These are phyloP conservation scores for Lycopodina hypogea DNA, from an alignment of 37 sponge, comb jelly and placozoan species.

Conservation along the genomic window DNA sequence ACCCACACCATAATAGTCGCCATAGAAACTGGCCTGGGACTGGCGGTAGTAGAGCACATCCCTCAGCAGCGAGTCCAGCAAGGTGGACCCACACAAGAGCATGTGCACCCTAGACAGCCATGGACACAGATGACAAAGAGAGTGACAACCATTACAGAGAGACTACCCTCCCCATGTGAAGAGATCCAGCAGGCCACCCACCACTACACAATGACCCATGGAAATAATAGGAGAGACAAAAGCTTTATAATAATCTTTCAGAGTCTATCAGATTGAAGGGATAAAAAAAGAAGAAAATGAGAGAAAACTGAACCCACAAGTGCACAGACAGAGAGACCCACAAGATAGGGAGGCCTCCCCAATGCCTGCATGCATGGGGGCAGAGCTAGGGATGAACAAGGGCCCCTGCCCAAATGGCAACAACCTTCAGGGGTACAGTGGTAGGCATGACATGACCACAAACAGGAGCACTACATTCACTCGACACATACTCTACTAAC, in stretches of 20 bases:
- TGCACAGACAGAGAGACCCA: too few relatives aligned
- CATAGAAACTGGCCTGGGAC: conserved; percentile 13
- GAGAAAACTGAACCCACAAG: too few relatives aligned
- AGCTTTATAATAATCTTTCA: not conserved
- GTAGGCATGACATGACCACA: too few relatives aligned
- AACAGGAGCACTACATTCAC: too few relatives aligned
- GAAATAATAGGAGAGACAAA: not conserved
- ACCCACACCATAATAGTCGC: not conserved
- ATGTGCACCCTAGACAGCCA: conserved; percentile 6
- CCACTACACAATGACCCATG: not conserved
- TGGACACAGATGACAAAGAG: not conserved
- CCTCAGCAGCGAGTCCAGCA: conserved; percentile 30
- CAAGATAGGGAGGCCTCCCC: too few relatives aligned
- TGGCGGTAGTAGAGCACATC: conserved; percentile 44
- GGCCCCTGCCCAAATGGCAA: too few relatives aligned
- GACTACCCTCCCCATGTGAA: not conserved
- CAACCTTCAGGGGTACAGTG: too few relatives aligned
- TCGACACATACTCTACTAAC: not conserved
- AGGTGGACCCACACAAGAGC: not conserved
- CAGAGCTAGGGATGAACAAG: too few relatives aligned
- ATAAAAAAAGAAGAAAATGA: too few relatives aligned
- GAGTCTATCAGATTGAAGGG: too few relatives aligned
- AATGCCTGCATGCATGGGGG: too few relatives aligned
- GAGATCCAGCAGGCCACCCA: too few relatives aligned
- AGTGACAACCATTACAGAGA: not conserved